A percentile compares a stretch with the other conserved stretches of the same genome.
These are phyloP conservation scores for Limnephilus auricula DNA, from an alignment of 2,888 invertebrate species.

Conservation along the genomic window DNA sequence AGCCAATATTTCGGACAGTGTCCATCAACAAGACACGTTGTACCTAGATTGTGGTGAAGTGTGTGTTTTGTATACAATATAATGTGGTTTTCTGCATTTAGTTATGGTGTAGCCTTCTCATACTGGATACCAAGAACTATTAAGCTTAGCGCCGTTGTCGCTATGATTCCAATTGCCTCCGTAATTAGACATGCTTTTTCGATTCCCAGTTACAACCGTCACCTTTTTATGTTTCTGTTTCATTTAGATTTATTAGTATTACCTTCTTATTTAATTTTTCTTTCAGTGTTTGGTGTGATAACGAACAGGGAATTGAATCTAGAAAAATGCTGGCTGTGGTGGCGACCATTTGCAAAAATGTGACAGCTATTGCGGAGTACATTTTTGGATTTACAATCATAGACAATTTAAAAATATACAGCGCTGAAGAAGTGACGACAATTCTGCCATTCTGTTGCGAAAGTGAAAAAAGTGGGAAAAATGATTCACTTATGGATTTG, in stretches of 20 bases:
- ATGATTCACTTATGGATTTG: constrained; percentile 29
- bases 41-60: no score
- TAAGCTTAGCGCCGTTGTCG: no score
- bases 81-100: no score
- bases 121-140: no score
- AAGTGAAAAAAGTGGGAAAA: constrained; percentile 3
- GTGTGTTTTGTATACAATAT: no score
- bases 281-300: constrained; percentile 58
- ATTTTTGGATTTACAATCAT: constrained; percentile 40
- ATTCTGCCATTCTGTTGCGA: constrained; percentile 19
- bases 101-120: no score
- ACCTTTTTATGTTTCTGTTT: no score
- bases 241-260: not conserved
- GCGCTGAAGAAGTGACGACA: constrained; percentile 9
- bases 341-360: constrained; percentile 53
- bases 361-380: constrained; percentile 49
- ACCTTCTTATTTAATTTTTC: not conserved
- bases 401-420: not conserved
- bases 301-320: constrained; percentile 61
- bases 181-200: no score
- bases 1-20: no score
- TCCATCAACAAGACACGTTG: no score
- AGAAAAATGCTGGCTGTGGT: constrained; percentile 55
- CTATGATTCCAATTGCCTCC: no score
- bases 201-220: no score